Evolutionary conservation across 2,113 vertebrate species (phyloP).

Genomic region (Heterochromis multidens): DNA sequence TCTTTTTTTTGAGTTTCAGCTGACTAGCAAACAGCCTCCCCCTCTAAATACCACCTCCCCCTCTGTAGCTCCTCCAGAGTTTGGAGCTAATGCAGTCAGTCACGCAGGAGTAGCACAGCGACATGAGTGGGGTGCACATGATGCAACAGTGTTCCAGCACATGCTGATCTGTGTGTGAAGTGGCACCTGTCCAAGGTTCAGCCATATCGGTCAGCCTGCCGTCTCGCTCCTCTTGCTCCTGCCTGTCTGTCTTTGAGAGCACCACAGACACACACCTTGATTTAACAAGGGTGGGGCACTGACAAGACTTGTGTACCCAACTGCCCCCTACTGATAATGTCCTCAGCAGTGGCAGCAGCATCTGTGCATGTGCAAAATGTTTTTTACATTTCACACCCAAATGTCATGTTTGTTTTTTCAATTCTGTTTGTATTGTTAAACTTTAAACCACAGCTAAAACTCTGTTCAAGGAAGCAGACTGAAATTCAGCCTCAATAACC

Average conservation of each 20-base stretch:
- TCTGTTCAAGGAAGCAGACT: not conserved
- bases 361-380: not conserved
- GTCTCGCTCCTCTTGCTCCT: not conserved
- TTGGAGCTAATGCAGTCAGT: conserved; percentile 42
- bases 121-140: conserved; percentile 51
- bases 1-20: conserved; percentile 49
- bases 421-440: not conserved
- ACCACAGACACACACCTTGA: not conserved
- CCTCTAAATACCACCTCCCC: conserved; percentile 9
- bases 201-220: not conserved
- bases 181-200: conserved; percentile 63
- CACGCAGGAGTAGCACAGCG: conserved; percentile 47
- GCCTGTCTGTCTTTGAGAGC: conserved; percentile 14
- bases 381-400: not conserved
- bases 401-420: not conserved
- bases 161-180: conserved; percentile 66
- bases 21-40: conserved; percentile 32
- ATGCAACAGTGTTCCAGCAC: conserved; percentile 69
- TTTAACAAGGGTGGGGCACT: not conserved
- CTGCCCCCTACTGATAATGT: conserved; percentile 39
- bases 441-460: not conserved
- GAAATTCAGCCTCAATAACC: not conserved
- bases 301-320: conserved; percentile 1
- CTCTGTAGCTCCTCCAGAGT: conserved; percentile 9
- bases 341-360: not conserved